These are phyloP conservation scores for Trinectes maculatus DNA, from an alignment of 2,113 vertebrate genomes.

Conservation along the genomic window DNA sequence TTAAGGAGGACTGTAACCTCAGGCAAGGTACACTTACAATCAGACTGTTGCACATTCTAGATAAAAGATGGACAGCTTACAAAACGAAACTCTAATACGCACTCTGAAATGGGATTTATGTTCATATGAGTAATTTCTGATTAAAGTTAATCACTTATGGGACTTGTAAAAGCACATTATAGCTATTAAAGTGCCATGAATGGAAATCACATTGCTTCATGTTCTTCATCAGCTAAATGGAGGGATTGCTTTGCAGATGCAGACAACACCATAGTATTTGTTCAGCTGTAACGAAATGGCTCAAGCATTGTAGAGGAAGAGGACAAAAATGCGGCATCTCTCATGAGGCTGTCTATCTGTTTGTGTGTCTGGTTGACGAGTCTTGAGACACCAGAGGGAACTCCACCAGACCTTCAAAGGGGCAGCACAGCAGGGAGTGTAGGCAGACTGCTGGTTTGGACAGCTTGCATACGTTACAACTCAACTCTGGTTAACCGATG, in stretches of 20 bases:
- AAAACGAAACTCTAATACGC: conserved; percentile 29
- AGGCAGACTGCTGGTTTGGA: conserved; percentile 70
- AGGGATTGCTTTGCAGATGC: conserved; percentile 26
- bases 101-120: conserved; percentile 36
- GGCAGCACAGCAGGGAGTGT: conserved; percentile 48
- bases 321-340: conserved; percentile 53
- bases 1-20: conserved; percentile 37
- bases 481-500: conserved; percentile 33
- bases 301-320: conserved; percentile 14
- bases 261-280: conserved; percentile 40
- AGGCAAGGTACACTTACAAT: conserved; percentile 39
- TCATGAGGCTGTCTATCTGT: conserved; percentile 56
- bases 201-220: conserved; percentile 19
- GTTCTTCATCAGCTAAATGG: conserved; percentile 29
- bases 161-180: conserved; percentile 34
- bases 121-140: conserved; percentile 27
- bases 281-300: conserved; percentile 30
- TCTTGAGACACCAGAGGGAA: conserved; percentile 65
- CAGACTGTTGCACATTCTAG: conserved; percentile 24
- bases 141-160: conserved; percentile 37
- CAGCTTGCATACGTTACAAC: conserved; percentile 68
- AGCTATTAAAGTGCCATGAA: conserved; percentile 12
- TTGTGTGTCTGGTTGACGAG: conserved; percentile 64
- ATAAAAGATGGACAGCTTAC: conserved; percentile 13
- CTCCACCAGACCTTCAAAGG: conserved; percentile 75